These are phyloP conservation scores for Coelopa pilipes DNA, from an alignment of 2,888 invertebrate species.

Conservation along the genomic window DNA sequence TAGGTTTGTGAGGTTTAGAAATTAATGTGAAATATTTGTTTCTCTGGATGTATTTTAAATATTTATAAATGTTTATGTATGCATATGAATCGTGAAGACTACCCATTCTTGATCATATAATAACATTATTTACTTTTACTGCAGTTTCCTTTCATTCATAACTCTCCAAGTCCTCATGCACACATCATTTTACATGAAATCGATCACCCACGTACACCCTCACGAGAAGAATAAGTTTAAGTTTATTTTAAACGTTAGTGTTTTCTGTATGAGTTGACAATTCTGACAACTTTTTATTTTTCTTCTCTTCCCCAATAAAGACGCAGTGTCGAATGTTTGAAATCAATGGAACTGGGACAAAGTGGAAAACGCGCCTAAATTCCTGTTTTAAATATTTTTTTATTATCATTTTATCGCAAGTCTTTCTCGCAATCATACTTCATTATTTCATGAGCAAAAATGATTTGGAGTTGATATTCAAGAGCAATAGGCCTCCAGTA, in stretches of 20 bases:
- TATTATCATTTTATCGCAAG: constrained; percentile 51
- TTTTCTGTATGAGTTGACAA: background rate
- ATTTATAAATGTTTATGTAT: too few relatives aligned
- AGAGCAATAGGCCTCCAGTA: constrained; percentile 52
- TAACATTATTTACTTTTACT: constrained; percentile 15
- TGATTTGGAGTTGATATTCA: constrained; percentile 54
- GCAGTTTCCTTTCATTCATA: background rate
- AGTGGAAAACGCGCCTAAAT: constrained; percentile 50
- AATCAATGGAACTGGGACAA: constrained; percentile 46
- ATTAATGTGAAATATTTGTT: too few relatives aligned
- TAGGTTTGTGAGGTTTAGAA: background rate
- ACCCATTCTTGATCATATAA: background rate
- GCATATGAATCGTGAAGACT: too few relatives aligned
- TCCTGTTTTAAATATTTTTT: constrained; percentile 55
- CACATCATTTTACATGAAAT: background rate
- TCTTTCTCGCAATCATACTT: constrained; percentile 50
- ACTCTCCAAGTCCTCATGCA: background rate
- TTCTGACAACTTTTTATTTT: constrained; percentile 33
- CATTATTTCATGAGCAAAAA: constrained; percentile 53
- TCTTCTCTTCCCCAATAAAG: constrained; percentile 45
- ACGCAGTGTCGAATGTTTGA: constrained; percentile 44
- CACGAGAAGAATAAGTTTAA: too few relatives aligned
- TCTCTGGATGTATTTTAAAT: too few relatives aligned
- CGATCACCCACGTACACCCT: background rate
- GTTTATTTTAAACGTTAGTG: background rate